A percentile compares a stretch with the other conserved stretches of the same genome.
Evolutionary conservation across 2,888 invertebrate genomes (phyloP).

Genomic region (Schizotus pectinicornis): DNA sequence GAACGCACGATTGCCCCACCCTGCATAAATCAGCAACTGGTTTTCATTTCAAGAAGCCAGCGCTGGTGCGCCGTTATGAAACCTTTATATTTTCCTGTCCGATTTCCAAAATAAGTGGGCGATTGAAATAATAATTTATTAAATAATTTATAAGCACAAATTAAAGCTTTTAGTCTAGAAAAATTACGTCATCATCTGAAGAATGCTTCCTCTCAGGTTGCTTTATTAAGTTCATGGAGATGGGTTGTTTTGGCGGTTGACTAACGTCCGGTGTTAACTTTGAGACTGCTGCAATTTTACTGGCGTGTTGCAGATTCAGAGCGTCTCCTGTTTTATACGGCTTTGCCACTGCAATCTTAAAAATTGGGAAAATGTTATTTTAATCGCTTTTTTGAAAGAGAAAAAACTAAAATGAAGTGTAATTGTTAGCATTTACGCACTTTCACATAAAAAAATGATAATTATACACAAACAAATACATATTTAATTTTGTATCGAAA

Average conservation of each 20-base stretch:
- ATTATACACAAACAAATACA: not conserved
- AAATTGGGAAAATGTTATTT: not conserved
- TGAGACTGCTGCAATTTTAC: slow-evolving; percentile 2
- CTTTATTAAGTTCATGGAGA: slow-evolving; percentile 44
- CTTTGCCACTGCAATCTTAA: slow-evolving; percentile 17
- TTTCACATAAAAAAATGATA: not conserved
- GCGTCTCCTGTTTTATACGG: slow-evolving; percentile 15
- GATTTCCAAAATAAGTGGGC: too few relatives aligned
- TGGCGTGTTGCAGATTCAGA: slow-evolving; percentile 9
- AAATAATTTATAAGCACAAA: too few relatives aligned
- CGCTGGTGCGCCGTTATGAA: too few relatives aligned
- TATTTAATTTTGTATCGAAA: not conserved
- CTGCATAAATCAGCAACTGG: too few relatives aligned
- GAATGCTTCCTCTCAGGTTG: slow-evolving; percentile 39
- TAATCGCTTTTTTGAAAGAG: not conserved
- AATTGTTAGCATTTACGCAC: not conserved
- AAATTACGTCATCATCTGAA: slow-evolving; percentile 46
- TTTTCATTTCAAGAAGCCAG: too few relatives aligned
- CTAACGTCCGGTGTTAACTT: slow-evolving; percentile 17
- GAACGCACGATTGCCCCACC: too few relatives aligned
- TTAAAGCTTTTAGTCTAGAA: slow-evolving; percentile 36
- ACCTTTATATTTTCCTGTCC: too few relatives aligned
- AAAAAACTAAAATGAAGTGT: not conserved
- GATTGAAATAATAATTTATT: too few relatives aligned
- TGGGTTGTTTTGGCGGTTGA: slow-evolving; percentile 37